Base-by-base conservation (phyloP, 2,888 invertebrate genomes). In the Tridacna gigas region DNA sequence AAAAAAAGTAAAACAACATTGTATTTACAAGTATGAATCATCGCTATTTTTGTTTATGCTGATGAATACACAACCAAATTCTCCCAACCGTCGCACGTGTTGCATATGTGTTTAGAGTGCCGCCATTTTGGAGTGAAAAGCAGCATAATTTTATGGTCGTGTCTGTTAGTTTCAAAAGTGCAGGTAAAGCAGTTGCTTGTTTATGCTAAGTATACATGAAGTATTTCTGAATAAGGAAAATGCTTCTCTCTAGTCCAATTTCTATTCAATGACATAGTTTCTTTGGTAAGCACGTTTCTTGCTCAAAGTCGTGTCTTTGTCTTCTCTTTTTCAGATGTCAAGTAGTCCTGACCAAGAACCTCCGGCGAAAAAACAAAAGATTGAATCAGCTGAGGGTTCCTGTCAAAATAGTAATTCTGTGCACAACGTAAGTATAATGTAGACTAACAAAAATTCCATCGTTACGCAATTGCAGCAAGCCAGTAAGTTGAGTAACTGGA, bases 311-410 rank as follows among this genome's bases (percentile, higher is more conserved):
- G 12, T 13, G 12, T 11, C 13, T 18, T 15, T 22, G 13, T 83
- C 82, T 77, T 83, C 76, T 78, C 69, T 65, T 75, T 84, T 80
- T 18, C 88, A 93, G 93, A 93, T 93, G 93, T 93, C 93, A 90
- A 91, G 91, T 92, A 90, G 90, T 89, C 90, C 85, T 86, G 89
- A 91, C 82, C 86, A 89, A 88, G 88, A 88, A 86, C 93, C 93
- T 88, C 91, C 92, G 86, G 91, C 91, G 86, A 93, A 93, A 89
- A 90, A 90, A 90, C 91, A 90, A 80, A 88, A 91, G 86, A 87
- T 87, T 79, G 92, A 92, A 79, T 73, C 84, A 65, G 82, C 87
- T 79, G 86, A 88, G 78, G 83, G 83, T 89, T 88, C 88, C 60
- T 89, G 88, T 75, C 88, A 83, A 83, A 86, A 89, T 67, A 86